A percentile compares a stretch with the other conserved stretches of the same genome.
Conservation (phyloP, 2,797 vertebrate species). For the Pampus argenteus region DNA sequence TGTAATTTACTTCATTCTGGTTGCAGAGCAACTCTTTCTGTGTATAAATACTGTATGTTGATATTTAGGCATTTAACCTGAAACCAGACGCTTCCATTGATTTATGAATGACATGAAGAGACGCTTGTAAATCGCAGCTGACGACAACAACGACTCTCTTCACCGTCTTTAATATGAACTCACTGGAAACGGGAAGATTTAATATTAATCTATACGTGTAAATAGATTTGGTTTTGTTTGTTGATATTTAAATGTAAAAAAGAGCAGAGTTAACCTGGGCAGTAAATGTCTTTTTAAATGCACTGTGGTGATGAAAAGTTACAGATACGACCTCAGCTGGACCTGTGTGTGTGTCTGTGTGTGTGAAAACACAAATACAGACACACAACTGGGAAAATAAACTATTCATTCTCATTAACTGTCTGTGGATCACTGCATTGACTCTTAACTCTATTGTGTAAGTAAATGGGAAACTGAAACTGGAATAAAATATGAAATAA, state of each 20-base stretch:
- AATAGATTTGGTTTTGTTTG: constrained; percentile 79
- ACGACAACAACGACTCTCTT: constrained; percentile 63
- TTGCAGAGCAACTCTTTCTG: constrained; percentile 92
- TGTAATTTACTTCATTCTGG: constrained; percentile 85
- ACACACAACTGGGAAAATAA: constrained; percentile 48
- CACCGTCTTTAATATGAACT: constrained; percentile 67
- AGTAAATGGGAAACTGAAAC: constrained; percentile 82
- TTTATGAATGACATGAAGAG: constrained; percentile 73
- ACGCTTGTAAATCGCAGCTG: constrained; percentile 42
- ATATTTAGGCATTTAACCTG: constrained; percentile 87
- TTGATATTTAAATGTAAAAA: constrained; percentile 85
- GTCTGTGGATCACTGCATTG: constrained; percentile 66
- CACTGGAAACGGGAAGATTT: constrained; percentile 82
- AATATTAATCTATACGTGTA: constrained; percentile 78
- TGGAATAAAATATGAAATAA: constrained; percentile 66
- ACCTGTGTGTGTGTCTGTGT: constrained; percentile 55
- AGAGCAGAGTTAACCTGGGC: constrained; percentile 49
- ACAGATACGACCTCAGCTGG: constrained; percentile 63
- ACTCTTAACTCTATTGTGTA: constrained; percentile 75
- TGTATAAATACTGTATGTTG: constrained; percentile 83
- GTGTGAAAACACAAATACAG: constrained; percentile 25
- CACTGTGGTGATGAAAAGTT: constrained; percentile 65
- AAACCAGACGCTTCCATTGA: constrained; percentile 81
- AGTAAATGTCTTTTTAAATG: constrained; percentile 68
- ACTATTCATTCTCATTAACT: constrained; percentile 65